Evolutionary conservation across 2,888 invertebrate genomes (phyloP), one percentile per base, ranked within the genome.

Genomic region (Mythimna albipuncta): DNA sequence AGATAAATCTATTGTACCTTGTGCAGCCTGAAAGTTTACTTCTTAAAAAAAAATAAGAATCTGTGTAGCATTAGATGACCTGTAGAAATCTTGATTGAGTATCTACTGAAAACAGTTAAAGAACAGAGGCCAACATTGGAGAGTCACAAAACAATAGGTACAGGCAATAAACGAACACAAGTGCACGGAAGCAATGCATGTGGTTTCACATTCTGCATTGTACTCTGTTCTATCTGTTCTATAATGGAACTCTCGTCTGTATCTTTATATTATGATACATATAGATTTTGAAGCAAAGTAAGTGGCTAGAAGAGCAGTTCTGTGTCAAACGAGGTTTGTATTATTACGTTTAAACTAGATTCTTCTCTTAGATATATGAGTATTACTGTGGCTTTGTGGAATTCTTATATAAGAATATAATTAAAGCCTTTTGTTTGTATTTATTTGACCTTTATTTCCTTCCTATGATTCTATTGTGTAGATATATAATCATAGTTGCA

Each of bases 181-280:
- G 44, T 65, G 26, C 61, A 57, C 62, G 38, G 59, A 35, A 21
- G 10, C 19, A 50, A 38, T 13, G 41, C 47, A 65, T 44, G 32
- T 44, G 32, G 44, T 64, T 63, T 44, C 41, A 62, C 44, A 35
- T 79, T 64, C 70, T 70, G 41, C n/a, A 65, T 77, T 57, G 58
- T 64, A 52, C 67, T 82, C 38, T 47, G 35, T 71, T 66, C 10
- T 50, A 50, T 6, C 19, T 19, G 47, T 44, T 47, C 47, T 61
- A 52, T 11, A 64, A 32, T 66, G 35, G 50, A 71, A 69, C 52
- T 59, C 44, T 61, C 16, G 26, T 35, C n/a, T 58, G 26, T 26
- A 44, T 78, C 55, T 26, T 63, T 59, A 32, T 47, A 65, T 63
- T 57, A 38, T 50, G 59, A 26, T 35, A 67, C n/a, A 10, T 69